Base-by-base conservation (phyloP, 2,888 invertebrate species). In the Acronicta leporina region DNA sequence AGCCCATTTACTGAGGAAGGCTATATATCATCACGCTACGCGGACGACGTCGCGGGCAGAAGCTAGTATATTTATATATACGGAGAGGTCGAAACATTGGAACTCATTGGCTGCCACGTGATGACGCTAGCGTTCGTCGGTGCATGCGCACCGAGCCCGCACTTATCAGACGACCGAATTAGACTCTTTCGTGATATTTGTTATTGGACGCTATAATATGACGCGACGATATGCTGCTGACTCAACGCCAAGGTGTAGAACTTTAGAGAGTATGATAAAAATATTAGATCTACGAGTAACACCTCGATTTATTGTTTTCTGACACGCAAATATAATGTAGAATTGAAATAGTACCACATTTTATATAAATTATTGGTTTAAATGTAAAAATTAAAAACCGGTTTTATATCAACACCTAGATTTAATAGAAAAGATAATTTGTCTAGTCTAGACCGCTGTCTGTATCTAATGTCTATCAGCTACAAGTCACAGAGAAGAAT, bases 71-170 rank as follows among this genome's bases (percentile, higher is more conserved):
- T 47, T 40, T 33, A 43, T 30, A n/a, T 7, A 33, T 11, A 33
- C 33, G 33, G 10, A 15, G 15, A 56, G 49, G 38, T 38, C 38
- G 53, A 52, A 52, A 45, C 45, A 38, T 48, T 33, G 25, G 47
- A 59, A 54, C 67, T 67, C 65, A 73, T 73, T 61, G 43, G 50
- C 11, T 9, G 66, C 64, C 72, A 73, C 77, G 77, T 75, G 66
- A 53, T 46, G 8, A 47, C 30, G 56, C 25, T 51, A 53, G 47
- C 63, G 60, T 45, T 65, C 58, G 56, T 56, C 48, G 46, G 79
- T 80, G 65, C 81, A 67, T 61, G 67, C 54, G 81, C 68, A 77
- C 81, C 11, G 50, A 56, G 75, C 66, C 77, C 77, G 35, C 62
- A 68, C 59, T 72, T 75, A 73, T 70, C 70, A 72, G 63, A 68